Conservation (phyloP, 2,113 vertebrate genomes). For the Calyptomena viridis region DNA sequence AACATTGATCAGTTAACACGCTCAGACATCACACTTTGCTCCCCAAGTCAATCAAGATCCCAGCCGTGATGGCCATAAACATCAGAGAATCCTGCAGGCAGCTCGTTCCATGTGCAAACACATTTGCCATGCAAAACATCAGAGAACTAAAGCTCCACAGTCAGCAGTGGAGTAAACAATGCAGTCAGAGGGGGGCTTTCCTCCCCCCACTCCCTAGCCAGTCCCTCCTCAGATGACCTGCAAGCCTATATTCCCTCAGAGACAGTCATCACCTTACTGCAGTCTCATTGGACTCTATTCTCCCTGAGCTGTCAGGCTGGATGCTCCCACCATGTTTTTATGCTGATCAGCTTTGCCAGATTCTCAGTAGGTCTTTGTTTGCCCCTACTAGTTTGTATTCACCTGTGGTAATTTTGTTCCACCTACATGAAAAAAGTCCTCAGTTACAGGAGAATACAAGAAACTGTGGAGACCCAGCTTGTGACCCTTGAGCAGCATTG, state of each 20-base stretch:
- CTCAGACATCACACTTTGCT: constrained; percentile 7
- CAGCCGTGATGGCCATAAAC: constrained; percentile 50
- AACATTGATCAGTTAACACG: neutral
- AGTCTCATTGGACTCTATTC: neutral
- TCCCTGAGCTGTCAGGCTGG: neutral
- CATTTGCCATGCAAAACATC: neutral
- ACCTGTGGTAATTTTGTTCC: neutral
- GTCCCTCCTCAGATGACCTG: neutral
- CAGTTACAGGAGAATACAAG: neutral
- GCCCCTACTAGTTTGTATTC: neutral
- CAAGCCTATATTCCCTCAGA: neutral
- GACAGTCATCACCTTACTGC: neutral
- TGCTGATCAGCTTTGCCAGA: neutral
- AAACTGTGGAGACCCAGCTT: neutral
- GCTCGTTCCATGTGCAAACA: constrained; percentile 51
- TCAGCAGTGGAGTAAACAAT: neutral
- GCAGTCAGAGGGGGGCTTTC: neutral
- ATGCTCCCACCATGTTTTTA: neutral
- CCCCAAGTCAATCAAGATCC: neutral
- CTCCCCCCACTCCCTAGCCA: neutral
- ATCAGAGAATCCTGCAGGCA: constrained; percentile 60
- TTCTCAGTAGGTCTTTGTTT: neutral
- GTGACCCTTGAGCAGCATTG: neutral
- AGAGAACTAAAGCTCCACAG: neutral
- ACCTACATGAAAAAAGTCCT: neutral